Conservation (phyloP, 2,797 vertebrate species). For the Periparus ater region DNA sequence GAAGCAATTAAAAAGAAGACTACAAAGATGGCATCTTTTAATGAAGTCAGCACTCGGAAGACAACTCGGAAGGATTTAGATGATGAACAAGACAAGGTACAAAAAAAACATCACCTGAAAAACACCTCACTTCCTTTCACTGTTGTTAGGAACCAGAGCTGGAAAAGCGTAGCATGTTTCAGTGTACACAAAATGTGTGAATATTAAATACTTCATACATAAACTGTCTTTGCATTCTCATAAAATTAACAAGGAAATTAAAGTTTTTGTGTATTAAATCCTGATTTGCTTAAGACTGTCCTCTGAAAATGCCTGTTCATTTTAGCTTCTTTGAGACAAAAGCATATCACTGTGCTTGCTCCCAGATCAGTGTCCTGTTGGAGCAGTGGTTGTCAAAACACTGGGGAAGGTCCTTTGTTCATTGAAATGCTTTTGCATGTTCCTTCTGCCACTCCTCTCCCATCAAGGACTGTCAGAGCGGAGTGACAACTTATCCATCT, state of each 20-base stretch:
- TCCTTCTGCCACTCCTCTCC: neutral
- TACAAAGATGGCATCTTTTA: slow-evolving; percentile 84
- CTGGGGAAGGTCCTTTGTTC: neutral
- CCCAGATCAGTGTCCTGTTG: neutral
- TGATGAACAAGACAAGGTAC: slow-evolving; percentile 57
- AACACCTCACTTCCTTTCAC: neutral
- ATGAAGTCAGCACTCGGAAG: slow-evolving; percentile 82
- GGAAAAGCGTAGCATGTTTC: neutral
- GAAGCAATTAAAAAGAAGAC: slow-evolving; percentile 86
- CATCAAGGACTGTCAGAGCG: neutral
- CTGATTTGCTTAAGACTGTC: neutral
- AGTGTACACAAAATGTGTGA: neutral
- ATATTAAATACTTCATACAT: neutral
- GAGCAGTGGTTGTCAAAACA: neutral
- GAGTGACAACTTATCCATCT: neutral
- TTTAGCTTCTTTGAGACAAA: neutral
- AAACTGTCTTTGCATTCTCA: neutral
- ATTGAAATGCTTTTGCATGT: neutral
- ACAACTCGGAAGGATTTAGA: slow-evolving; percentile 81
- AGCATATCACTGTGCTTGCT: neutral
- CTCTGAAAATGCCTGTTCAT: neutral
- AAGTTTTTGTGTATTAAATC: neutral
- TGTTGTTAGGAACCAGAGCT: neutral
- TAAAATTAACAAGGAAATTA: neutral
- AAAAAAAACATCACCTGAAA: neutral